These are phyloP conservation scores for Hypsopygia costalis DNA, from an alignment of 2,888 invertebrate species.

Conservation along the genomic window DNA sequence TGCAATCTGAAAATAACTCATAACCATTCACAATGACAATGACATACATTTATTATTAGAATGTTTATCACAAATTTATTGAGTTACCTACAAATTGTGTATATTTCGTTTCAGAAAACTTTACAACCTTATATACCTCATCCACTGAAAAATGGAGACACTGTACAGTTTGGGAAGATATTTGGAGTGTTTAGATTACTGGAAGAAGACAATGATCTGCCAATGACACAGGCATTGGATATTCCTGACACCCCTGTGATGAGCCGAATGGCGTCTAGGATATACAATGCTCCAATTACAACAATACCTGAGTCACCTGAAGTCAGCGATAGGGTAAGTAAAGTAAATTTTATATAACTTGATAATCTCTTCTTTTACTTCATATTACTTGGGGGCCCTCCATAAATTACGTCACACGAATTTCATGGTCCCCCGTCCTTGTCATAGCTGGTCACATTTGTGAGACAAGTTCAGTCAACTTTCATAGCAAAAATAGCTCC, in stretches of 20 bases:
- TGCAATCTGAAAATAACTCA: no score
- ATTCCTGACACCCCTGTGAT: slow-evolving; percentile 57
- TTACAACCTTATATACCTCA: slow-evolving; percentile 58
- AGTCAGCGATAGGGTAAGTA: slow-evolving; percentile 59
- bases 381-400: no score
- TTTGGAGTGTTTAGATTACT: slow-evolving; percentile 62
- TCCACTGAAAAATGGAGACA: slow-evolving; percentile 56
- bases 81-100: no score
- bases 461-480: no score
- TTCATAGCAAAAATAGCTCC: no score
- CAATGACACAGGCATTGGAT: slow-evolving; percentile 64
- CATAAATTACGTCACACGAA: no score
- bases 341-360: slow-evolving; percentile 2
- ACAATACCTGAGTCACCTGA: slow-evolving; percentile 68
- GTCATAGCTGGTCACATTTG: no score
- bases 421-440: no score
- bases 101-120: slow-evolving; percentile 42
- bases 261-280: slow-evolving; percentile 33
- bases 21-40: no score
- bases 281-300: slow-evolving; percentile 35
- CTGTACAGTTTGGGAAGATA: slow-evolving; percentile 63
- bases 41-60: no score
- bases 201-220: slow-evolving; percentile 53
- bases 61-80: no score
- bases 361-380: no score